Evolutionary conservation across 2,797 vertebrate genomes (phyloP), one percentile per base, ranked within the genome.

Genomic region (Novumbra hubbsi): DNA sequence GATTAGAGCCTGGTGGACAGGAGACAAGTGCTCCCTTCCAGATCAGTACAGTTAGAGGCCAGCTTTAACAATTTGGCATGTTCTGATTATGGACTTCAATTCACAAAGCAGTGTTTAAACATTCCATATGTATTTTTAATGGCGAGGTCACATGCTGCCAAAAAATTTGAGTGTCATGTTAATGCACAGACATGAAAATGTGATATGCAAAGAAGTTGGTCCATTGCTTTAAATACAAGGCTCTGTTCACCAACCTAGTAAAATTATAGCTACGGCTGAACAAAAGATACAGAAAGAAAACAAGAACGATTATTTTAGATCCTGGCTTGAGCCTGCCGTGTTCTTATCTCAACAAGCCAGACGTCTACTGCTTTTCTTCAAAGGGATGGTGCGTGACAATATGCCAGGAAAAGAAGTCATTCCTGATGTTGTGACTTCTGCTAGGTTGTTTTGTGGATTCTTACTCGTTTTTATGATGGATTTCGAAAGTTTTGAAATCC

Each of bases 201-300:
- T 14, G 12, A 38, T 5, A 38, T 38, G 34, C 34, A 38, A 38
- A 38, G 34, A 45, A 0, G 41, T 45, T 45, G 41, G 41, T 45
- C 41, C 41, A 45, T 12, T 1, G 12, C 12, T 45, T 45, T 11
- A 45, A 45, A 45, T 45, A 45, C 41, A 45, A 45, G 41, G 41
- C 41, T 45, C 41, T 45, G 41, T 12, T 45, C 41, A 14, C 41
- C 41, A 45, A 12, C 45, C 50, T 57, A 67, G 71, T 60, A 70
- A 78, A 87, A 79, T 85, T 80, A 88, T 80, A 88, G 86, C 83
- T 45, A 77, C 83, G 76, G 84, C 82, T 78, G 84, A 77, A 86
- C 82, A 83, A 75, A 84, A 73, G 60, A 73, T 65, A 82, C 79
- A 78, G 69, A 11, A 21, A 16, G 80, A 79, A 72, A 81, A 71